Conservation (phyloP, 1,140 invertebrate species). For the Vanessa tameamea region DNA sequence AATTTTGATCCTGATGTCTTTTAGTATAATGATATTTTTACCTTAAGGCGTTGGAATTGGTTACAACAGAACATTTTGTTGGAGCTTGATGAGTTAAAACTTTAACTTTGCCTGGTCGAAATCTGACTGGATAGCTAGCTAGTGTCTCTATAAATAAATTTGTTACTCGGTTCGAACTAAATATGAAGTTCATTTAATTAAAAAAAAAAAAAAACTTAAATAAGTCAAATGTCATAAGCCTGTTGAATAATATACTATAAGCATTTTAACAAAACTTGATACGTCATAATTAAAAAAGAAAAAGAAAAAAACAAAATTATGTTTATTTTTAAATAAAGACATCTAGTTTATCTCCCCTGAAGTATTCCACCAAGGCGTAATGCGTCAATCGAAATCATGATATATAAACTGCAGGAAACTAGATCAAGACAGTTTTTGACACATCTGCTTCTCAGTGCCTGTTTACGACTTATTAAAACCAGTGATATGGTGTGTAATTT, state of each 20-base stretch:
- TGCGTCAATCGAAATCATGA: constrained; percentile 44
- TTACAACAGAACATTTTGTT: no score
- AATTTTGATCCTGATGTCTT: no score
- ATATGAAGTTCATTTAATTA: neutral
- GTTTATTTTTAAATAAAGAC: neutral
- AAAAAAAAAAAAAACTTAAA: no score
- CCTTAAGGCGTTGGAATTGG: no score
- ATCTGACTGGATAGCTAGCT: no score
- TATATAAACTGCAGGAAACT: constrained; percentile 57
- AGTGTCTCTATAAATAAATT: no score
- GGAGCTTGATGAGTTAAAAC: no score
- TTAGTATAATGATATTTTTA: no score
- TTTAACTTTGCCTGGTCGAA: no score
- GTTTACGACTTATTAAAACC: constrained; percentile 11
- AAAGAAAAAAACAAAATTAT: neutral
- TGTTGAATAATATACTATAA: neutral
- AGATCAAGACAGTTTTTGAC: constrained; percentile 41
- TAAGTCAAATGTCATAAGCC: no score
- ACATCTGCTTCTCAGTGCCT: constrained; percentile 15
- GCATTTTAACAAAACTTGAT: neutral
- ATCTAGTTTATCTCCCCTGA: constrained; percentile 43
- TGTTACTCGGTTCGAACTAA: no score
- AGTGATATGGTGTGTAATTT: constrained; percentile 51
- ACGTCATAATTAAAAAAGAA: neutral
- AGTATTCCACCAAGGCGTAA: constrained; percentile 55